phyloP scores from a whole-genome alignment of 2,113 vertebrate species.

The Phrynosoma platyrhinos region DNA sequence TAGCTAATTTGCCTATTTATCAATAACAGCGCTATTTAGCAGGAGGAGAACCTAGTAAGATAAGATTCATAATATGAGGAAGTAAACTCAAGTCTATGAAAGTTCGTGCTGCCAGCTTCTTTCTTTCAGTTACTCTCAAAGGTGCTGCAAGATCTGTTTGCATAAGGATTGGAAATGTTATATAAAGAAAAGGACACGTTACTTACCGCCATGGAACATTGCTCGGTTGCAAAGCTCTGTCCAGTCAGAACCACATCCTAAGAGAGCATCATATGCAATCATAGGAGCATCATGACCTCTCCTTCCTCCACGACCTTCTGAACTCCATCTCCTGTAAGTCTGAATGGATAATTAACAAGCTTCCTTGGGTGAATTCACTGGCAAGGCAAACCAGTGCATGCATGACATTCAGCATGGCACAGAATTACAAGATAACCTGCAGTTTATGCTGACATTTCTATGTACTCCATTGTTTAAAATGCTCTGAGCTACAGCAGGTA shows the following conservation, averaged over 20 bases:
- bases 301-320: conserved; percentile 88
- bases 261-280: conserved; percentile 95
- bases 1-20: too few species aligned
- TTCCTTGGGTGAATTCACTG: neutral
- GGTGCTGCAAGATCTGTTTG: too few species aligned
- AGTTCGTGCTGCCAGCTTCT: too few species aligned
- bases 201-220: conserved; percentile 95
- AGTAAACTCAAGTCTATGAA: too few species aligned
- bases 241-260: conserved; percentile 88
- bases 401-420: neutral
- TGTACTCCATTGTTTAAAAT: conserved; percentile 3
- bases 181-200: neutral
- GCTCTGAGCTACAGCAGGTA: neutral
- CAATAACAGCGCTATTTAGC: too few species aligned
- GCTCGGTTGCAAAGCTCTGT: conserved; percentile 88
- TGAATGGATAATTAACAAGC: conserved; percentile 55
- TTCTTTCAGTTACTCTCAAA: too few species aligned
- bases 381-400: neutral
- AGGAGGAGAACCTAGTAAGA: too few species aligned
- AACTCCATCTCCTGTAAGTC: conserved; percentile 94
- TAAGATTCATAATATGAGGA: too few species aligned
- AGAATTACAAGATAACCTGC: neutral
- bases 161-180: too few species aligned
- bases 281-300: conserved; percentile 95
- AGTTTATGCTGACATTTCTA: neutral